phyloP scores from a whole-genome alignment of 2,797 vertebrate species.

The Acestrorhynchus altus region DNA sequence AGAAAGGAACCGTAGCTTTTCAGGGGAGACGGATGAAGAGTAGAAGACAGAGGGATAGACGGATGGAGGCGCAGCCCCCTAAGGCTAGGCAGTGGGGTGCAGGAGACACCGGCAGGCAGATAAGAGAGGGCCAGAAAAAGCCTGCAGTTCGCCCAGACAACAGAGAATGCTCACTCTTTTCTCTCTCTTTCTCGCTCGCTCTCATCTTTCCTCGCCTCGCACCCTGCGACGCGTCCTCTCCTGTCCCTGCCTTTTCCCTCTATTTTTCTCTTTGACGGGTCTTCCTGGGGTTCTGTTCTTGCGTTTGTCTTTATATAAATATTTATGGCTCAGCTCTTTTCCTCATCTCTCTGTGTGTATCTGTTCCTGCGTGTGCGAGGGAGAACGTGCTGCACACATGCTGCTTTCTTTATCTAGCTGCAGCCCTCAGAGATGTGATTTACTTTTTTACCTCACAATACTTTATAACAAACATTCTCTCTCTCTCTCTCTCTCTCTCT shows the following conservation, averaged over 20 bases:
- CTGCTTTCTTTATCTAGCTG: constrained; percentile 53
- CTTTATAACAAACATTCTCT: constrained; percentile 29
- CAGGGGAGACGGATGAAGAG: constrained; percentile 21
- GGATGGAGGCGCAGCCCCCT: constrained; percentile 33
- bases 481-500: constrained; percentile 49
- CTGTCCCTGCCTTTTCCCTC: constrained; percentile 47
- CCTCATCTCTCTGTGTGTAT: constrained; percentile 39
- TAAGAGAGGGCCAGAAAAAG: constrained; percentile 64
- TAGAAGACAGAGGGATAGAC: constrained; percentile 25
- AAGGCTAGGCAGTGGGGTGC: constrained; percentile 61
- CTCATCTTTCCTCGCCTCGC: constrained; percentile 30
- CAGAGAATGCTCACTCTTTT: constrained; percentile 32
- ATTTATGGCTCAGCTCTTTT: constrained; percentile 68
- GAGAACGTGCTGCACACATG: constrained; percentile 39
- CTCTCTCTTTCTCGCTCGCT: constrained; percentile 12
- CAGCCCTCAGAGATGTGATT: constrained; percentile 52
- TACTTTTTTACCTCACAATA: constrained; percentile 42
- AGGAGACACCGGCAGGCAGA: constrained; percentile 61
- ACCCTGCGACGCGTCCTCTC: constrained; percentile 38
- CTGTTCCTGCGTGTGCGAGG: constrained; percentile 31
- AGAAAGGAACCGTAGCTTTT: constrained; percentile 18
- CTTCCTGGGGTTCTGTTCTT: constrained; percentile 57
- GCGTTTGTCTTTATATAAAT: constrained; percentile 69
- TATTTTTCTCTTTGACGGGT: constrained; percentile 40
- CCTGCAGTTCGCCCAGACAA: constrained; percentile 68